These are phyloP conservation scores for Pelusios castaneus DNA, from an alignment of 2,113 vertebrate genomes.

Conservation along the genomic window DNA sequence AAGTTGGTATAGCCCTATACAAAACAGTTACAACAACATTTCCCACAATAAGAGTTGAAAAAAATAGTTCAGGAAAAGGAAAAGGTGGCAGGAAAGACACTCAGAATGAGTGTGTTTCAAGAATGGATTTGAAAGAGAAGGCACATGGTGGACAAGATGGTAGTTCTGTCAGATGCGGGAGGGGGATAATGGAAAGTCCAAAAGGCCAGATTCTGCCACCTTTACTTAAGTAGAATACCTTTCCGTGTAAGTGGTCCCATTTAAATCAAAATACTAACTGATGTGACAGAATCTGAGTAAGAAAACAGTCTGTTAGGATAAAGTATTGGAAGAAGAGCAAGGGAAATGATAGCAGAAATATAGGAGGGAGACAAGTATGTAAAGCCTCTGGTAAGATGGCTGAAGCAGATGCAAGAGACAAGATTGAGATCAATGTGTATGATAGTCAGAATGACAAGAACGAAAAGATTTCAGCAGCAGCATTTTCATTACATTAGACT, in stretches of 20 bases:
- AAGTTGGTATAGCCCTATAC: not conserved
- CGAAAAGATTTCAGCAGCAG: not conserved
- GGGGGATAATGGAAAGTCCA: too few relatives aligned
- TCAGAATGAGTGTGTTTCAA: not conserved
- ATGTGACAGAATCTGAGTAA: not conserved
- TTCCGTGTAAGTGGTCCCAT: not conserved
- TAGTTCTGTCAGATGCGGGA: not conserved
- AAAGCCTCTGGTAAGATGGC: not conserved
- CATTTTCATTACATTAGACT: too few relatives aligned
- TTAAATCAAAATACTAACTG: not conserved
- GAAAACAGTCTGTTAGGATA: not conserved
- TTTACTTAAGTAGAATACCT: not conserved
- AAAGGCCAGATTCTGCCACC: not conserved
- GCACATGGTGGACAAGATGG: not conserved
- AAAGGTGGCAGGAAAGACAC: not conserved
- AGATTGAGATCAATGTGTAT: not conserved
- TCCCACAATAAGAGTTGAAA: not conserved
- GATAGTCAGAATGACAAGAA: not conserved
- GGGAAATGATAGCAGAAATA: not conserved
- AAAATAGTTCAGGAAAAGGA: not conserved
- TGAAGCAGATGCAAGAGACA: not conserved
- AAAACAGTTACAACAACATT: not conserved
- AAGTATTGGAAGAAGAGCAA: not conserved
- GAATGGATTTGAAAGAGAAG: not conserved
- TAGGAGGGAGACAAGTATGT: not conserved